phyloP scores from a whole-genome alignment of 1,140 invertebrate species.

The Pantala flavescens region DNA sequence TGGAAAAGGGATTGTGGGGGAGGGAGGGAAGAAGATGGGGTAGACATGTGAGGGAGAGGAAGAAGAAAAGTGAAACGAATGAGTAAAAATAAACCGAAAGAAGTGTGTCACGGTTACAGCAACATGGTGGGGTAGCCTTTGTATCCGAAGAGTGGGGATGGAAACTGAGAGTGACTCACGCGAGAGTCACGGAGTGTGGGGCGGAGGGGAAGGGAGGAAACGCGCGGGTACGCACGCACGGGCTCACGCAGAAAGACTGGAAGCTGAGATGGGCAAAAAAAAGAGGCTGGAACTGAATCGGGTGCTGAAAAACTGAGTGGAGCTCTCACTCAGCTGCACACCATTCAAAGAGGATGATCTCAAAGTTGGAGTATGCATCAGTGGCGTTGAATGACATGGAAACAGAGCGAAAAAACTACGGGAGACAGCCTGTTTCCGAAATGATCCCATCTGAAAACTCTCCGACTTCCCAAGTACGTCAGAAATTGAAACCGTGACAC shows the following conservation, averaged over 20 bases:
- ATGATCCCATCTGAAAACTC: no score
- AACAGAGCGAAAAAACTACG: no score
- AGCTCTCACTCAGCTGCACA: no score
- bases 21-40: neutral
- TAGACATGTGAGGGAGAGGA: neutral
- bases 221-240: neutral
- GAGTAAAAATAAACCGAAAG: constrained; percentile 3
- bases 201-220: neutral
- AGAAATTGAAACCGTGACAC: no score
- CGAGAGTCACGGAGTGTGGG: neutral
- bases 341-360: no score
- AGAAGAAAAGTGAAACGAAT: neutral
- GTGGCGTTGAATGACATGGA: no score
- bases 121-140: neutral
- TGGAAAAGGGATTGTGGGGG: neutral
- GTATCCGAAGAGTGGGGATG: neutral
- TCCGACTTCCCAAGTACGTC: no score
- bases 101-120: constrained; percentile 3
- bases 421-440: no score
- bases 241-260: neutral
- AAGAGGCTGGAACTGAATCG: no score
- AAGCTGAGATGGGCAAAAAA: no score
- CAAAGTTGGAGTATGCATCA: no score
- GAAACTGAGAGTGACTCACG: neutral
- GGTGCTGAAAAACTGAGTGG: no score